A percentile compares a stretch with the other conserved stretches of the same genome.
These are phyloP conservation scores for Scolopax bukidnonensis DNA, from an alignment of 2,797 vertebrate species.

Conservation along the genomic window DNA sequence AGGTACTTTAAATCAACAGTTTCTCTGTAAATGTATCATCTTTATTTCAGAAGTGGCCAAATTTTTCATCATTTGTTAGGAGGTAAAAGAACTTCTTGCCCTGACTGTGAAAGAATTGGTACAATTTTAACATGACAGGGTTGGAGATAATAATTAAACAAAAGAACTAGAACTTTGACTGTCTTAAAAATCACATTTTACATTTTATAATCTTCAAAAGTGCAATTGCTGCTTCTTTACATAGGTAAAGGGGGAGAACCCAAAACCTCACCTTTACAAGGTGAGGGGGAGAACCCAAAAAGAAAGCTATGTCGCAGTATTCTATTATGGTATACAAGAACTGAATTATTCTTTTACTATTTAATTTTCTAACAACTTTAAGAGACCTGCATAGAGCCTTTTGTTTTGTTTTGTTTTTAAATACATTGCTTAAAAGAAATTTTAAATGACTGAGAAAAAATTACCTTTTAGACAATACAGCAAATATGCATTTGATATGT, in stretches of 20 bases:
- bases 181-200: background rate
- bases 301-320: background rate
- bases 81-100: constrained; percentile 25
- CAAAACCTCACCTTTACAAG: too few species aligned
- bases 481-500: background rate
- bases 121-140: background rate
- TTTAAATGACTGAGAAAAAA: background rate
- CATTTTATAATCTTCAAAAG: background rate
- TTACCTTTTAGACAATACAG: background rate
- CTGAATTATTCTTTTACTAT: background rate
- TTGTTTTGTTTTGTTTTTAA: background rate
- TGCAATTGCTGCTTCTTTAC: background rate
- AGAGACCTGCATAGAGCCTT: background rate
- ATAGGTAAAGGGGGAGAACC: background rate
- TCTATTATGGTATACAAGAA: background rate
- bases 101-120: background rate
- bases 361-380: background rate
- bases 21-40: constrained; percentile 73
- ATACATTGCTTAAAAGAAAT: background rate
- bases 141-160: background rate
- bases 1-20: constrained; percentile 81
- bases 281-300: background rate
- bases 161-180: background rate
- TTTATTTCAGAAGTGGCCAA: constrained; percentile 74
- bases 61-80: constrained; percentile 75